phyloP scores from a whole-genome alignment of 2,797 vertebrate species.

The Borostomias antarcticus region DNA sequence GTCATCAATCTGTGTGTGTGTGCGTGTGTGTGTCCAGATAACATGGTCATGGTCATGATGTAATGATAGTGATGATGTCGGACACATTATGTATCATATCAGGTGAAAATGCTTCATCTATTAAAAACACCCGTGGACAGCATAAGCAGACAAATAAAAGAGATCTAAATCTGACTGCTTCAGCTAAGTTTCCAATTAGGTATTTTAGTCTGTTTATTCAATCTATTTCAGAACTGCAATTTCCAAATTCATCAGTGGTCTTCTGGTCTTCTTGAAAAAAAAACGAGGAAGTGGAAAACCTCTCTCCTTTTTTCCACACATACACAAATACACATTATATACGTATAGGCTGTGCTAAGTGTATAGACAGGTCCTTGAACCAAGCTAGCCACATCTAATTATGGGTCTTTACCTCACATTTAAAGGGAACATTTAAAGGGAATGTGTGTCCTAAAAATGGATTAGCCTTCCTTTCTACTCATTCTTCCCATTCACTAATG shows the following conservation, averaged over 20 bases:
- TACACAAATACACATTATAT: slow-evolving; percentile 21
- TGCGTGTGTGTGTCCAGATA: no score
- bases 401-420: slow-evolving; percentile 52
- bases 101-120: slow-evolving; percentile 22
- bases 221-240: no score
- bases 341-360: slow-evolving; percentile 37
- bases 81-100: not conserved
- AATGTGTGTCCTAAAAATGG: slow-evolving; percentile 59
- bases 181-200: slow-evolving; percentile 53
- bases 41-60: no score
- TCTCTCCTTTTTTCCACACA: not conserved
- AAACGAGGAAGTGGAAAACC: slow-evolving; percentile 52
- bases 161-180: slow-evolving; percentile 43
- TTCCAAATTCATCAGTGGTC: slow-evolving; percentile 58
- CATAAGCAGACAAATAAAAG: not conserved
- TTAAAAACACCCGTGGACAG: slow-evolving; percentile 32
- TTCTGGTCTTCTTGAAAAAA: slow-evolving; percentile 55
- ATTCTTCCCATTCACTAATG: slow-evolving; percentile 25
- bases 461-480: slow-evolving; percentile 50
- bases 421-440: slow-evolving; percentile 54
- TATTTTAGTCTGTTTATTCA: slow-evolving; percentile 51
- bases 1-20: no score
- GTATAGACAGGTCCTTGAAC: slow-evolving; percentile 44
- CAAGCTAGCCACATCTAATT: slow-evolving; percentile 57
- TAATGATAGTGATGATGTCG: not conserved